phyloP scores from a whole-genome alignment of 1,140 invertebrate genomes.

The Phocides pigmalion region DNA sequence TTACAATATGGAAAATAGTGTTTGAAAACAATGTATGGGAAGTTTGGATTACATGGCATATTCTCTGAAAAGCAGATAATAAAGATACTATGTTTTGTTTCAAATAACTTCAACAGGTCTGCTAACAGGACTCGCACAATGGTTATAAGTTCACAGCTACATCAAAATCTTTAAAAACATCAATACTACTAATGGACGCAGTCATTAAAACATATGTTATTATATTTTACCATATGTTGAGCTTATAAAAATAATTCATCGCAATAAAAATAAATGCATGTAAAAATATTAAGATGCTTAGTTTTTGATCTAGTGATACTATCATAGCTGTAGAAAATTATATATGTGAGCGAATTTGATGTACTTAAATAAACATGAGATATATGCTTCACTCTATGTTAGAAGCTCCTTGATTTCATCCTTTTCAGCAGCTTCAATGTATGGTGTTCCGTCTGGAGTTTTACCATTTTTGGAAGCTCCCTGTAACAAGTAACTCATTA shows the following conservation, averaged over 20 bases:
- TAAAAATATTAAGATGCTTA: slow-evolving; percentile 69
- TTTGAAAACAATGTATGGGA: no score
- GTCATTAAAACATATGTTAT: slow-evolving; percentile 61
- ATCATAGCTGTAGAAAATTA: slow-evolving; percentile 65
- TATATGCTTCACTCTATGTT: slow-evolving; percentile 60
- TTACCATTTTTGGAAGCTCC: slow-evolving; percentile 93
- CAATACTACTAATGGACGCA: slow-evolving; percentile 72
- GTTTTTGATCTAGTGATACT: slow-evolving; percentile 55
- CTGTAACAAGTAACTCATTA: slow-evolving; percentile 69
- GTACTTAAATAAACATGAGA: slow-evolving; percentile 42
- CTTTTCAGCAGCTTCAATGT: slow-evolving; percentile 95
- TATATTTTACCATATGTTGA: slow-evolving; percentile 59
- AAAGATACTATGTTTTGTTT: background rate
- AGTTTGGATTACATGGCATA: no score
- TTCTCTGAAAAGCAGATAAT: no score
- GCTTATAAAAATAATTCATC: slow-evolving; percentile 77
- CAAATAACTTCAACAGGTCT: background rate
- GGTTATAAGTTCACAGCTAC: slow-evolving; percentile 11
- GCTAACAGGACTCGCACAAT: background rate
- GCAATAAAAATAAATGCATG: slow-evolving; percentile 80
- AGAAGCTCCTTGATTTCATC: slow-evolving; percentile 92
- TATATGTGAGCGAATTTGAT: slow-evolving; percentile 56
- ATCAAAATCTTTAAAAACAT: slow-evolving; percentile 37
- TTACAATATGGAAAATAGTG: no score
- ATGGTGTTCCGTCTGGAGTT: slow-evolving; percentile 93